These are phyloP conservation scores for Caloenas nicobarica DNA, from an alignment of 2,113 vertebrate genomes.

Conservation along the genomic window DNA sequence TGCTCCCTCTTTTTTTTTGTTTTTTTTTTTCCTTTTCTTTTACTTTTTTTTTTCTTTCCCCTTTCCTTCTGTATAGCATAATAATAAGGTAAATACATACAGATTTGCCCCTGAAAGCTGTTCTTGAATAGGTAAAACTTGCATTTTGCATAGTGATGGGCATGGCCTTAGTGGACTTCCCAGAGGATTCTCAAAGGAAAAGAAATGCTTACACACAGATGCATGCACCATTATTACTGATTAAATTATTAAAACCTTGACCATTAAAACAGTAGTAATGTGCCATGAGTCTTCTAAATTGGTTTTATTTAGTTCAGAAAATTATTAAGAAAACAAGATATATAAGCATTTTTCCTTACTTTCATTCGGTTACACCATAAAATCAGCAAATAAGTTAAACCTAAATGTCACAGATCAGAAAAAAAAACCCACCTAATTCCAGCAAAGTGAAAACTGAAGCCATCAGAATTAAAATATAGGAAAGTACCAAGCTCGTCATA, in stretches of 20 bases:
- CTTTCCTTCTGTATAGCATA: not conserved
- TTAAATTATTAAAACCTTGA: not conserved
- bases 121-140: not conserved
- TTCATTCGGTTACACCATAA: not conserved
- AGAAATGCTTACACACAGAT: not conserved
- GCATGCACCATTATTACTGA: not conserved
- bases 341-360: not conserved
- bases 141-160: not conserved
- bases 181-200: not conserved
- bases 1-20: fast-evolving
- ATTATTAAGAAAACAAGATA: not conserved
- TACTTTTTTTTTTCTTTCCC: fast-evolving
- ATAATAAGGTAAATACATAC: not conserved
- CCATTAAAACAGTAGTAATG: not conserved
- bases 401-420: not conserved
- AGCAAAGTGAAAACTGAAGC: not conserved
- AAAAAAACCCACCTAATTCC: not conserved
- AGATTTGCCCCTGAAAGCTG: not conserved
- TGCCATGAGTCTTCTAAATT: not conserved
- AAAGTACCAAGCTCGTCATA: not conserved
- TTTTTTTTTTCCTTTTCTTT: not conserved
- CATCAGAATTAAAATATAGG: not conserved
- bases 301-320: not conserved
- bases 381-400: not conserved
- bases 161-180: not conserved